Percentiles rank a stretch among this genome's conserved stretches.
These are phyloP conservation scores for Noctua pronuba DNA, from an alignment of 2,888 invertebrate species.

Conservation along the genomic window DNA sequence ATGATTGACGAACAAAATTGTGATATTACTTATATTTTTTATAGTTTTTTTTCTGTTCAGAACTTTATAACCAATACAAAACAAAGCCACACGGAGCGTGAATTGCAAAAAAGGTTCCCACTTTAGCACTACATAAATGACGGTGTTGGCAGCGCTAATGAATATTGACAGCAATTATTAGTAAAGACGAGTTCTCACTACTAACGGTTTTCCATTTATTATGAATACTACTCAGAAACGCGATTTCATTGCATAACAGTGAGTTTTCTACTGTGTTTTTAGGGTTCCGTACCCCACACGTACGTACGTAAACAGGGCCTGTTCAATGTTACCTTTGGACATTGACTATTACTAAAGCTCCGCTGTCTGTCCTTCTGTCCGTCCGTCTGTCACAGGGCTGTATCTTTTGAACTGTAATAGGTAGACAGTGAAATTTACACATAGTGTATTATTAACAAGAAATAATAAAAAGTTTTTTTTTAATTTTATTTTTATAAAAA, in stretches of 20 bases:
- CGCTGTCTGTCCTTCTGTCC: neutral
- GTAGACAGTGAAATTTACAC: too few species aligned
- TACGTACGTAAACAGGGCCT: too few species aligned
- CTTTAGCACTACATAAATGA: slow-evolving; percentile 55
- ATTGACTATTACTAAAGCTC: neutral
- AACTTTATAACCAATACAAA: slow-evolving; percentile 24
- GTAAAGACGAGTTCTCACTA: slow-evolving; percentile 56
- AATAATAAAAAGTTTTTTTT: too few species aligned
- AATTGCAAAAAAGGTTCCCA: slow-evolving; percentile 50
- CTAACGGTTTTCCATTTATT: slow-evolving; percentile 47
- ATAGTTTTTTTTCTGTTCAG: neutral
- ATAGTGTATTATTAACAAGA: too few species aligned
- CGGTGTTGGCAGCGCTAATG: slow-evolving; percentile 74
- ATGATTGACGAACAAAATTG: neutral
- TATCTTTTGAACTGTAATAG: slow-evolving; percentile 11
- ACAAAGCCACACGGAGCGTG: slow-evolving; percentile 49
- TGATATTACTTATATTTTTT: neutral
- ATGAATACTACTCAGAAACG: slow-evolving; percentile 49
- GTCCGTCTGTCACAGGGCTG: neutral
- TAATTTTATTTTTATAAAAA: too few species aligned
- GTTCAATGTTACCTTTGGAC: too few species aligned
- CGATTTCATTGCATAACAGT: slow-evolving; percentile 40
- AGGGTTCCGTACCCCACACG: neutral
- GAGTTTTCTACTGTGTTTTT: slow-evolving; percentile 35
- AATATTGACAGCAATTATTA: slow-evolving; percentile 73